These are phyloP conservation scores for Ateles fusciceps DNA, from an alignment of 2,797 vertebrate species.

Conservation along the genomic window DNA sequence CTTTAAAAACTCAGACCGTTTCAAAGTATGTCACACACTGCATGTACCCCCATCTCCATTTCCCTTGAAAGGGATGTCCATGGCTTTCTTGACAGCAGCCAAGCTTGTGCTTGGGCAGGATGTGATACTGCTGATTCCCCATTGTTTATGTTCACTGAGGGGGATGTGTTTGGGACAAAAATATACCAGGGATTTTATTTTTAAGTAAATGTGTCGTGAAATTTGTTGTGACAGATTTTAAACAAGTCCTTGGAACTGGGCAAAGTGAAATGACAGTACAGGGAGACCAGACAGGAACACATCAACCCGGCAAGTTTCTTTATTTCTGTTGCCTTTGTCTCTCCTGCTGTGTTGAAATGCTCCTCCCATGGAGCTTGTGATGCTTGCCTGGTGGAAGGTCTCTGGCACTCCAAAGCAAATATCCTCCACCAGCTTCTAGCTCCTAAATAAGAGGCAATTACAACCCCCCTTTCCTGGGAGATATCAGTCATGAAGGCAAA, in stretches of 20 bases:
- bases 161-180: background rate
- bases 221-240: conserved; percentile 35
- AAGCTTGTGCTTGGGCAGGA: background rate
- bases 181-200: background rate
- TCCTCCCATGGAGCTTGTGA: background rate
- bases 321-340: conserved; percentile 1
- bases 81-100: background rate
- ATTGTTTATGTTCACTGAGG: background rate
- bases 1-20: background rate
- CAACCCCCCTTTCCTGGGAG: conserved; percentile 56
- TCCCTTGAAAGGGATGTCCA: background rate
- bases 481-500: conserved; percentile 61
- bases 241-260: conserved; percentile 13
- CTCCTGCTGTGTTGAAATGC: conserved; percentile 20
- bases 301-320: background rate
- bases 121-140: background rate
- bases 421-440: background rate
- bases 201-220: background rate
- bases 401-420: conserved; percentile 52
- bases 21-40: background rate
- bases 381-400: background rate
- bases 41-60: background rate
- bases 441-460: conserved; percentile 60
- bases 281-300: background rate
- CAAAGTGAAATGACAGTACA: background rate